Percentiles rank a stretch among this genome's conserved stretches.
These are phyloP conservation scores for Lasioglossum leucozonium DNA, from an alignment of 2,888 invertebrate genomes.

Conservation along the genomic window DNA sequence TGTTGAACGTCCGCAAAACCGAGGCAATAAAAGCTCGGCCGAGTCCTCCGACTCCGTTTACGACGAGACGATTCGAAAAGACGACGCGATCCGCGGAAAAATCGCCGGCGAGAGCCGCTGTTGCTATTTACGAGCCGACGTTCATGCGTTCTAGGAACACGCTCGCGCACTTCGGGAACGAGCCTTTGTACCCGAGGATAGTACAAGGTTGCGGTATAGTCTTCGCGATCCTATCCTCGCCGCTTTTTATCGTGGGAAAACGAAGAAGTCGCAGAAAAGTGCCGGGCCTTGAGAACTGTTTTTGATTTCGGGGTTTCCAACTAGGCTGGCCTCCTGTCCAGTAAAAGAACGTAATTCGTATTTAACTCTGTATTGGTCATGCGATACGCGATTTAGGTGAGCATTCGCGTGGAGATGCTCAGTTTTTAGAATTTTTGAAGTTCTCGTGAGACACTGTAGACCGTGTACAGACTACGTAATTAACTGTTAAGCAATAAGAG, in stretches of 20 bases:
- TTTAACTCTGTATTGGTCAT: background rate
- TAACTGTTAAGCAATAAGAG: background rate
- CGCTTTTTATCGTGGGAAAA: background rate
- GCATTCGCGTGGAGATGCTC: background rate
- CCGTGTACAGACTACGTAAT: background rate
- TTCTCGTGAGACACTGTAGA: background rate
- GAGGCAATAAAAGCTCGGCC: conserved; percentile 26
- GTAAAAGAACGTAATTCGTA: background rate
- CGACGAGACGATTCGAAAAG: conserved; percentile 5
- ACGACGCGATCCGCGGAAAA: background rate
- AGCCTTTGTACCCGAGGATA: background rate
- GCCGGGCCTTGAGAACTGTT: background rate
- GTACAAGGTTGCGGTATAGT: background rate
- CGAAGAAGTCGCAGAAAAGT: background rate
- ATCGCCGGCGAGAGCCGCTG: background rate
- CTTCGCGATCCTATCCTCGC: background rate
- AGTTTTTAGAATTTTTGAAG: background rate
- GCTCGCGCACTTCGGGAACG: conserved; percentile 27
- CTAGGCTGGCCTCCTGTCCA: background rate
- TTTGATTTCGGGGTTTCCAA: background rate
- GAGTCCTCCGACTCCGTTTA: conserved; percentile 10
- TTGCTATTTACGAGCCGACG: background rate
- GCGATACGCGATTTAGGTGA: background rate
- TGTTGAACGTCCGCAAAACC: conserved; percentile 43
- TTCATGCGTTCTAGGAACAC: conserved; percentile 4